Base-by-base conservation (phyloP, 2,797 vertebrate species). In the Coregonus sp. region DNA sequence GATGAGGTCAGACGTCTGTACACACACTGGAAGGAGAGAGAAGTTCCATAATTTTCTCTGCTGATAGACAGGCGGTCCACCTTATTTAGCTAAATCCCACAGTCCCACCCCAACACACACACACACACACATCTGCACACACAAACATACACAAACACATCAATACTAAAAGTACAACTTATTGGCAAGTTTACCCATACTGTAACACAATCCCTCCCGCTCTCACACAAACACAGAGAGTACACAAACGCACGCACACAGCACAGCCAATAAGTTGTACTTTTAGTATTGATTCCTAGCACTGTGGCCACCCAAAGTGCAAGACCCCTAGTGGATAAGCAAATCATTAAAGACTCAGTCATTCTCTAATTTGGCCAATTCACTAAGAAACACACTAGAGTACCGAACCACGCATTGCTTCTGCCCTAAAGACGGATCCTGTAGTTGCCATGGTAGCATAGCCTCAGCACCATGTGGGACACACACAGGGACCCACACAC, bases 401-500 rank as follows among this genome's bases (percentile, higher is more conserved):
- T 18, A 80, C 52, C 73, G 83, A 72, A 72, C 80, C 83, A 86
- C 89, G 86, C 90, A 93, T 91, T 88, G 5, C 91, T 94, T 89
- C 90, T 87, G 89, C 91, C 92, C 90, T 87, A 86, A 85, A 92
- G 92, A 92, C 90, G 82, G 81, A 91, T 92, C 90, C 88, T 81
- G 75, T 11, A 9, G 40, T 96, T 96, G 89, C 95, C 93, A 94
- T 96, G 85, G 95, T 92, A 96, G 95, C 95, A 7, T 84, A 74
- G 90, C 88, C 84, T 85, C 82, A 80, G 88, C 84, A 88, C 88
- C 88, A 87, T 71, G 81, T 84, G 78, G 70, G 80, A 72, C 70
- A 81, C 78, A 76, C 81, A 82, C 67, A 29, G 51, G 51, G 33
- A 70, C 50, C 70, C 80, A 70, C 79, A 80, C 81, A 77, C 63